Conservation (phyloP, 2,888 invertebrate species). For the Cheilosia pagana region DNA sequence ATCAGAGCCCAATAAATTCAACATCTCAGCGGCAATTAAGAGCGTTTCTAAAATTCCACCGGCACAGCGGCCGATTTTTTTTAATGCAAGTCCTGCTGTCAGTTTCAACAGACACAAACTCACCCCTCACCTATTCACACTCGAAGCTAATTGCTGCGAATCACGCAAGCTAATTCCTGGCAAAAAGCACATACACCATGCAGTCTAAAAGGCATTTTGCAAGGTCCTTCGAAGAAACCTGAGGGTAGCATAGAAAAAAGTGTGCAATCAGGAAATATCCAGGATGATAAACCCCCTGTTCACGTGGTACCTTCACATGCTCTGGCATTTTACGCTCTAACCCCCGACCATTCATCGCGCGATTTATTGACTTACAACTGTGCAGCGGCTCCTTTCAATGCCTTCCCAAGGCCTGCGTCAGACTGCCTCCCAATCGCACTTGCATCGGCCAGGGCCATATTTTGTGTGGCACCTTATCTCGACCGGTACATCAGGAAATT, state of each 20-base stretch:
- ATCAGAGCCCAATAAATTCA: constrained; percentile 57
- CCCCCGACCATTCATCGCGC: constrained; percentile 53
- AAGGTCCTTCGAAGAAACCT: constrained; percentile 36
- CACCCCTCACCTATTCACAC: constrained; percentile 49
- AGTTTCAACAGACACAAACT: constrained; percentile 66
- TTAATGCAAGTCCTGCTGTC: constrained; percentile 67
- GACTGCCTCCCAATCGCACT: constrained; percentile 66
- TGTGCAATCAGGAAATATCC: constrained; percentile 73
- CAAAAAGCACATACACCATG: constrained; percentile 21
- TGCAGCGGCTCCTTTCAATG: constrained; percentile 72
- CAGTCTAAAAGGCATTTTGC: constrained; percentile 12
- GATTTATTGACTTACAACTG: constrained; percentile 72
- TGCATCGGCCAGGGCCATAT: constrained; percentile 66
- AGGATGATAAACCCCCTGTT: constrained; percentile 75
- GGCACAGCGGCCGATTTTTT: constrained; percentile 50
- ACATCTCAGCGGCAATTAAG: constrained; percentile 67
- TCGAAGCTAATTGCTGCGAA: constrained; percentile 62
- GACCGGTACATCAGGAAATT: constrained; percentile 70
- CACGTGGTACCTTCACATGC: constrained; percentile 69
- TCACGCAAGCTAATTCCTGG: constrained; percentile 52
- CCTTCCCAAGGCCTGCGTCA: constrained; percentile 67
- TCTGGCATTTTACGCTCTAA: constrained; percentile 7
- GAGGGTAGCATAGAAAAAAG: constrained; percentile 27
- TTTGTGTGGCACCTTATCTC: constrained; percentile 69
- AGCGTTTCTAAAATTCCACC: constrained; percentile 45